Base-by-base conservation (phyloP, 2,797 vertebrate species). In the Esox lucius region DNA sequence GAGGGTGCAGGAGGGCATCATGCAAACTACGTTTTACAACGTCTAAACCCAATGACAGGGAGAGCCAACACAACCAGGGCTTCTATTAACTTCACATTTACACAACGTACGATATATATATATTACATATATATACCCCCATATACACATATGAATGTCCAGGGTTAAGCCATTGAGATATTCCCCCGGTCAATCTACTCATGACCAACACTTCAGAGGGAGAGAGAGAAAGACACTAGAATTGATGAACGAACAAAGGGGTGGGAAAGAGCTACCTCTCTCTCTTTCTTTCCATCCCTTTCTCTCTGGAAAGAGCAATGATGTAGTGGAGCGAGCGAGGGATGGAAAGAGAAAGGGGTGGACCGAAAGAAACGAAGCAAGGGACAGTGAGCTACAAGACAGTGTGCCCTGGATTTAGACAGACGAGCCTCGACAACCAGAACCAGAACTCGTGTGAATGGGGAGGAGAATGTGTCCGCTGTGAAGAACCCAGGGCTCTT, bases 1-100 rank as follows among this genome's bases (percentile, higher is more conserved):
- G 86, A 88, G 81, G 90, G 91, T 87, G 83, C 5, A 42, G 39
- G 39, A 42, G 28, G 28, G 92, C 85, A 91, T 85, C 93, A 95
- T 94, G 94, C 94, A 93, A 91, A 90, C 87, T 79, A 88, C 77
- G 91, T 91, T 90, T 87, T 88, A 94, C 89, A 93, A 89, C 91
- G 87, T 87, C 76, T 71, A 80, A 82, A 84, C 81, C 83, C 81
- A 75, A 88, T 72, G 1, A n/a, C 17, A n/a, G n/a, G n/a, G 11
- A 8, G 53, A 56, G n/a, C 53, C 53, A 81, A 79, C 70, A 80
- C 78, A 78, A 79, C 83, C 70, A 75, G 24, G 46, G 80, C 75
- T 78, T 75, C 68, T 35, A 73, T 78, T 28, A 73, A 76, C 74
- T 72, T 68, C 67, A 79, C 68, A 87, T 85, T 85, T 90, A 87